phyloP scores from a whole-genome alignment of 2,888 invertebrate species.

The Toxonevra muliebris region DNA sequence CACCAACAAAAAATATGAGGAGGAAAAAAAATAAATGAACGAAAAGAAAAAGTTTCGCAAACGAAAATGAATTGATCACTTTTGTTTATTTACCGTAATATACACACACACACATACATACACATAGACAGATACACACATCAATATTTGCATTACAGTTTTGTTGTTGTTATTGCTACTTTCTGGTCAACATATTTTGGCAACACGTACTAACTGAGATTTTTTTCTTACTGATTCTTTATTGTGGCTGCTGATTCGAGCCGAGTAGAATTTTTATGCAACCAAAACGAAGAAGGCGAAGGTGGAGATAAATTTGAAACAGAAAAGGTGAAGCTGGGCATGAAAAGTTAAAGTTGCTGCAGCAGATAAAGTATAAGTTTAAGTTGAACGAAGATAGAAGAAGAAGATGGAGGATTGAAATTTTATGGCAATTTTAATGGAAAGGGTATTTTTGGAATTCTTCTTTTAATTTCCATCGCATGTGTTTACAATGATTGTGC shows the following conservation, averaged over 20 bases:
- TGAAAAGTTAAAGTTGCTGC: too few relatives aligned
- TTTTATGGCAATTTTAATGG: conserved; percentile 29
- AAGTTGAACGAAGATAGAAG: background rate
- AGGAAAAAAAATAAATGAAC: background rate
- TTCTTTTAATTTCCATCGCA: background rate
- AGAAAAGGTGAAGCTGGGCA: too few relatives aligned
- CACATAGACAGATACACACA: conserved; percentile 1
- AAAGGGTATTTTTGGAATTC: conserved; percentile 28
- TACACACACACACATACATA: conserved; percentile 11
- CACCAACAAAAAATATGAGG: background rate
- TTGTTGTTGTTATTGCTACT: background rate
- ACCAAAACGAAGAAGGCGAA: conserved; percentile 13
- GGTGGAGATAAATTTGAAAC: conserved; percentile 4
- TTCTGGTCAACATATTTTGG: background rate
- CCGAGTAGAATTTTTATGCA: too few relatives aligned
- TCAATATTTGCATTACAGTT: background rate
- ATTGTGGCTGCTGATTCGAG: too few relatives aligned
- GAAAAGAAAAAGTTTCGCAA: conserved; percentile 20
- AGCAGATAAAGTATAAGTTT: too few relatives aligned
- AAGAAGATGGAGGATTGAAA: conserved; percentile 1
- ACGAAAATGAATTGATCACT: conserved; percentile 41
- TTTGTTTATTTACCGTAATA: conserved; percentile 42
- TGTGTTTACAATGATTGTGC: too few relatives aligned
- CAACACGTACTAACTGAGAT: too few relatives aligned
- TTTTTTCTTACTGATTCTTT: too few relatives aligned